phyloP scores from a whole-genome alignment of 2,797 vertebrate species.

The Pipistrellus pygmaeus region DNA sequence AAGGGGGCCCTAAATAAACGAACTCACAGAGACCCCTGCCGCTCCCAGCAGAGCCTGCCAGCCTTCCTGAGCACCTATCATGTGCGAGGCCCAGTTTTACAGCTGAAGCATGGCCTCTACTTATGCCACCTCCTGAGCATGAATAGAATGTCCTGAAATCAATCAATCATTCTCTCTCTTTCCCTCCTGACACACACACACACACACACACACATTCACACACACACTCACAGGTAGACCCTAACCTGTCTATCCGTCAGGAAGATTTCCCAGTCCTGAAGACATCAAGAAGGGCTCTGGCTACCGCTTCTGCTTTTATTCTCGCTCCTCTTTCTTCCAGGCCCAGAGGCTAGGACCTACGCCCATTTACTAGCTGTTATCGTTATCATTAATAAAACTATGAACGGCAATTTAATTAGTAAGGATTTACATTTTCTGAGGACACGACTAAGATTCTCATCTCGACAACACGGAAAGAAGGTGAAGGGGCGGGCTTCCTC shows the following conservation, averaged over 20 bases:
- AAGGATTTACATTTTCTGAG: constrained; percentile 38
- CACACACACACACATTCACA: background rate
- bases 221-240: background rate
- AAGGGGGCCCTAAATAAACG: background rate
- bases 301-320: background rate
- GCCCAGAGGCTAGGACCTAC: background rate
- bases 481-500: background rate
- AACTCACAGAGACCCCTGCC: background rate
- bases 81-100: background rate
- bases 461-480: background rate
- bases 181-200: background rate
- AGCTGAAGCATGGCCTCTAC: background rate
- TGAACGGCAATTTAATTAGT: background rate
- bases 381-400: too few species aligned
- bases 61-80: background rate
- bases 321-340: background rate
- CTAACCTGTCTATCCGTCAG: background rate
- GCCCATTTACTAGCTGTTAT: background rate
- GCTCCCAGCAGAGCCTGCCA: background rate
- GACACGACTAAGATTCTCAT: background rate
- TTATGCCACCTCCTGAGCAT: background rate
- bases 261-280: background rate
- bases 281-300: background rate
- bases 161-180: too few species aligned
- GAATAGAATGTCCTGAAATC: constrained; percentile 1